phyloP scores from a whole-genome alignment of 2,797 vertebrate species.

The Phalloptychus januarius region DNA sequence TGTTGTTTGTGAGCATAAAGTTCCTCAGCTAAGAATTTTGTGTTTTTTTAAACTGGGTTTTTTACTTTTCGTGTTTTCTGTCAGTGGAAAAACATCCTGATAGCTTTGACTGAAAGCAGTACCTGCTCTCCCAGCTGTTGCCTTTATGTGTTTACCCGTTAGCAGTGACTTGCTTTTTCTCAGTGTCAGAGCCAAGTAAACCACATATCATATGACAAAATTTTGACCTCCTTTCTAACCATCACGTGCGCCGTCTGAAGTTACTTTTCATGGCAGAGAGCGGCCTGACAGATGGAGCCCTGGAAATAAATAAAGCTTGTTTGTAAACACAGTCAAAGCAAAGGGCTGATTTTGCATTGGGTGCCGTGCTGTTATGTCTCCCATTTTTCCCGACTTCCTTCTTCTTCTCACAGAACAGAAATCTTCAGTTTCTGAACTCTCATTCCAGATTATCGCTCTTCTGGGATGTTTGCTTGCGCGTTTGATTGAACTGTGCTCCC shows the following conservation, averaged over 20 bases:
- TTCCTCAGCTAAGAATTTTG: neutral
- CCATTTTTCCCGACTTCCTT: neutral
- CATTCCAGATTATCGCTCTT: neutral
- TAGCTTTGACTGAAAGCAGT: neutral
- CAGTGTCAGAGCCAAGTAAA: neutral
- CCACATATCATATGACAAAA: neutral
- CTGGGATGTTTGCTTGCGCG: neutral
- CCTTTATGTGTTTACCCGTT: neutral
- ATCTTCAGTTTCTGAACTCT: neutral
- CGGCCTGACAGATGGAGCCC: neutral
- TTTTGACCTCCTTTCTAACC: neutral
- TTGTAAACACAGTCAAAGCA: neutral
- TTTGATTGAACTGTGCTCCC: neutral
- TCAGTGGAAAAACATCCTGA: neutral
- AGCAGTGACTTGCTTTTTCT: neutral
- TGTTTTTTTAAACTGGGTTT: neutral
- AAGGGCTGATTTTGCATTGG: neutral
- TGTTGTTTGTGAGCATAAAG: conserved; percentile 3
- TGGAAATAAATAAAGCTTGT: neutral
- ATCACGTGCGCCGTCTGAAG: neutral
- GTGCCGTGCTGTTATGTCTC: neutral
- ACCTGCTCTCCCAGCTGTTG: neutral
- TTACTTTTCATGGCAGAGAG: neutral
- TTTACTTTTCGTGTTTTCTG: neutral
- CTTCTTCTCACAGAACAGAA: neutral